Base-by-base conservation (phyloP, 2,113 vertebrate genomes). In the Erythrocercus mccallii region DNA sequence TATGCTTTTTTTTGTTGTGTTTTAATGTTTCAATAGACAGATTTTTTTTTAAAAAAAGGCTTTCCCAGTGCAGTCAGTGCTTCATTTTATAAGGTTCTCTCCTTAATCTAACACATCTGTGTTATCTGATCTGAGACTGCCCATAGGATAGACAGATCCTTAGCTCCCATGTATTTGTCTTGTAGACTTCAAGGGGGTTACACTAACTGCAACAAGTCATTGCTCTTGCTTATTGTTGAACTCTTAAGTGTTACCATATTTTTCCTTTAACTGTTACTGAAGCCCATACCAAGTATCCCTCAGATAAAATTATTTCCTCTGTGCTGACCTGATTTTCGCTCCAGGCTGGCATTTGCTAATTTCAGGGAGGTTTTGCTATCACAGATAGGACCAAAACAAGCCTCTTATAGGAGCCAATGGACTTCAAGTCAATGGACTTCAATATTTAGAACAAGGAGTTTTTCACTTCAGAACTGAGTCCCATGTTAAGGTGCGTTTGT, bases 101-200 rank as follows among this genome's bases (percentile, higher is more conserved):
- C 53, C 73, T 86, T 95, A 96, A 95, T 96, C 65, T 89, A 95
- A 95, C 89, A 94, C 92, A 89, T 96, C 86, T 97, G 82, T 96
- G 88, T 77, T 95, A 95, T 92, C 81, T 94, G 86, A 95, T 95
- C 90, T 76, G 61, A 73, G 66, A 44, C 22, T 86, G 90, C 83
- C 88, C 71, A 95, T 71, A 90, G 92, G 68, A 95, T 6, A 86
- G 68, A 44, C 69, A 96, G 92, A 95, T 83, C 76, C 65, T 73
- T 61, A 80, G 40, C 72, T 93, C 15, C 40, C 15, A 54, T 88
- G 13, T 24, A 25, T 42, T 94, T 1, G 0, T 79, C 66, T 81
- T 2, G 0, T 56, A 73, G 84, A 81, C 87, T 96, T 94, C 89
- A 94, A 95, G 86, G 87, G 57, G 35, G 35, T 84, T 90, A n/a